Percentiles rank a stretch among this genome's conserved stretches.
Evolutionary conservation across 2,888 invertebrate genomes (phyloP).

Genomic region (Arctia plantaginis): DNA sequence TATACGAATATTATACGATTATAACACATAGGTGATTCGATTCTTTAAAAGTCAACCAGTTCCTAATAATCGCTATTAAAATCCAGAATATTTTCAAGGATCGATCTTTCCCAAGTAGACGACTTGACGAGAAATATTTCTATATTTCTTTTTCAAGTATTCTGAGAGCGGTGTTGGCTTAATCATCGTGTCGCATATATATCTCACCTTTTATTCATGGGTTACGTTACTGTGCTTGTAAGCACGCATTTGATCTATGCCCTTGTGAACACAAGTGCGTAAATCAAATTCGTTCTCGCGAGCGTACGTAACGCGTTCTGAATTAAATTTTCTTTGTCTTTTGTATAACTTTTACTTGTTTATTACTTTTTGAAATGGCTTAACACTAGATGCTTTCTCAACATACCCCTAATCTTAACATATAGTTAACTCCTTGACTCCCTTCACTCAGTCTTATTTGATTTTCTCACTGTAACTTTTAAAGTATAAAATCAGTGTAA

Average conservation of each 20-base stretch:
- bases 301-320: neutral
- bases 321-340: neutral
- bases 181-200: neutral
- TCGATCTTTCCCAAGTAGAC: neutral
- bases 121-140: neutral
- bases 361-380: neutral
- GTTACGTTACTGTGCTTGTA: neutral
- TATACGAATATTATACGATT: too few species aligned
- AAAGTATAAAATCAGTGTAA: too few species aligned
- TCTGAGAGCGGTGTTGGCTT: neutral
- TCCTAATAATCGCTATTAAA: neutral
- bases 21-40: too few species aligned
- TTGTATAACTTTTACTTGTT: neutral
- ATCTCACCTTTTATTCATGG: neutral
- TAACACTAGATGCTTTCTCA: too few species aligned
- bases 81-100: neutral
- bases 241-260: neutral
- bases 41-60: neutral
- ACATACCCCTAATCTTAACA: too few species aligned
- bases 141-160: too few species aligned
- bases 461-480: too few species aligned
- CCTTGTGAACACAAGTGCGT: neutral
- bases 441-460: too few species aligned
- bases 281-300: neutral
- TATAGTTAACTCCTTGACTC: too few species aligned